Evolutionary conservation across 2,113 vertebrate genomes (phyloP).

Genomic region (Bombycilla garrulus): DNA sequence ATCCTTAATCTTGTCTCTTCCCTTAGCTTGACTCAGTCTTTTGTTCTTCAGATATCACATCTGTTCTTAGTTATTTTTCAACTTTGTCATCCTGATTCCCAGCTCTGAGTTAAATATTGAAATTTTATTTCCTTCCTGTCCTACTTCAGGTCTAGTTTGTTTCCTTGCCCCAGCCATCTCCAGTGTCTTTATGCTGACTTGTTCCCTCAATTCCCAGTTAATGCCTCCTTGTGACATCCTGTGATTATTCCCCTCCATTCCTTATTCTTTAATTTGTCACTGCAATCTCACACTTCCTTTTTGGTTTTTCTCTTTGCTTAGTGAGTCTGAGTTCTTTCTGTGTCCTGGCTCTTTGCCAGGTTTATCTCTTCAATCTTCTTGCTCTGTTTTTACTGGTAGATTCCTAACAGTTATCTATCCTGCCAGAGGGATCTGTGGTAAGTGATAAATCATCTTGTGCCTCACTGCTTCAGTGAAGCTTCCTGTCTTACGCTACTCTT

Average conservation of each 20-base stretch:
- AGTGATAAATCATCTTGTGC: background rate
- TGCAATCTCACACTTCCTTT: background rate
- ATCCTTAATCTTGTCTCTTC: background rate
- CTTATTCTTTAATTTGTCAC: background rate
- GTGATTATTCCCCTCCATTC: background rate
- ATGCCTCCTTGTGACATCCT: background rate
- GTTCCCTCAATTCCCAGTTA: background rate
- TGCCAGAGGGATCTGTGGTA: background rate
- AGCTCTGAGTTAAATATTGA: background rate
- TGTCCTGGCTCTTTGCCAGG: background rate
- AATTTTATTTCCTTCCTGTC: slow-evolving; percentile 2
- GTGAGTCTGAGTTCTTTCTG: background rate
- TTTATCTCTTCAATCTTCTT: background rate
- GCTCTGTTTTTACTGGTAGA: background rate
- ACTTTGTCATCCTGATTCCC: background rate
- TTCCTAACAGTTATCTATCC: background rate
- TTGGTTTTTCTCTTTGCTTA: background rate
- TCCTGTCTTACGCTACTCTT: background rate
- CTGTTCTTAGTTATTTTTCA: background rate
- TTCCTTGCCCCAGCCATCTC: background rate
- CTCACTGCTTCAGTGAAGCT: background rate
- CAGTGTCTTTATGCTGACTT: background rate
- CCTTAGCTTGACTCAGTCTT: background rate
- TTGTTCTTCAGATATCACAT: background rate
- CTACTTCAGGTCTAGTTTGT: background rate